Evolutionary conservation across 2,888 invertebrate genomes (phyloP).

Genomic region (Watsonalla cultraria): DNA sequence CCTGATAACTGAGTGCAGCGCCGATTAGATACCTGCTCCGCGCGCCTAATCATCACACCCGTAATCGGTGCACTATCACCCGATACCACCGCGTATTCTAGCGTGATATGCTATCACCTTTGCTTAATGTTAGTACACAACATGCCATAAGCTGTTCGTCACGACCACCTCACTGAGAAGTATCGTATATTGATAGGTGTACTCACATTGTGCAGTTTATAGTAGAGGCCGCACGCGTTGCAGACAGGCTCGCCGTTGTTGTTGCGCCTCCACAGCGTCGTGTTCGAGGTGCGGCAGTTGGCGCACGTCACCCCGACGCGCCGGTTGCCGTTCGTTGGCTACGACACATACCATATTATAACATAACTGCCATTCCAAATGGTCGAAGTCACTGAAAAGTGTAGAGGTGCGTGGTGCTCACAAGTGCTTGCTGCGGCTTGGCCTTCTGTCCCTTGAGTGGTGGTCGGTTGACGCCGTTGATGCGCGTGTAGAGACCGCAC

Average conservation of each 20-base stretch:
- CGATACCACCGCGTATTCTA: slow-evolving; percentile 4
- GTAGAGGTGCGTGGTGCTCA: slow-evolving; percentile 15
- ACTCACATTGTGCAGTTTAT: slow-evolving; percentile 88
- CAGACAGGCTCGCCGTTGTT: slow-evolving; percentile 97
- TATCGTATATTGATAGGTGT: too few species aligned
- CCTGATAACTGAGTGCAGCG: slow-evolving; percentile 64
- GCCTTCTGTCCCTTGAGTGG: slow-evolving; percentile 81
- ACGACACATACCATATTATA: slow-evolving; percentile 13
- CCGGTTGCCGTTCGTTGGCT: slow-evolving; percentile 80
- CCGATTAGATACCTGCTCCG: slow-evolving; percentile 65
- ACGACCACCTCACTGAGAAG: too few species aligned
- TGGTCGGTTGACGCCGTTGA: slow-evolving; percentile 87
- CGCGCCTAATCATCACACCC: slow-evolving; percentile 24
- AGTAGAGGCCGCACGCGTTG: slow-evolving; percentile 98
- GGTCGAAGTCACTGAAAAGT: neutral
- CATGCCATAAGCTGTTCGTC: neutral
- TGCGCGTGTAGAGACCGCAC: slow-evolving; percentile 93
- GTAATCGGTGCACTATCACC: slow-evolving; percentile 44
- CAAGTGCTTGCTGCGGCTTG: slow-evolving; percentile 80
- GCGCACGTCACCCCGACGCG: slow-evolving; percentile 92
- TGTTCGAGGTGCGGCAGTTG: slow-evolving; percentile 95
- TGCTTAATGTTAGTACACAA: neutral
- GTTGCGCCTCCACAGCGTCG: slow-evolving; percentile 98
- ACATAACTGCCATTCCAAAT: neutral
- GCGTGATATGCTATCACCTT: too few species aligned